phyloP scores from a whole-genome alignment of 35 echinoderm and acorn worm genomes.

The Apostichopus parvimensis region DNA sequence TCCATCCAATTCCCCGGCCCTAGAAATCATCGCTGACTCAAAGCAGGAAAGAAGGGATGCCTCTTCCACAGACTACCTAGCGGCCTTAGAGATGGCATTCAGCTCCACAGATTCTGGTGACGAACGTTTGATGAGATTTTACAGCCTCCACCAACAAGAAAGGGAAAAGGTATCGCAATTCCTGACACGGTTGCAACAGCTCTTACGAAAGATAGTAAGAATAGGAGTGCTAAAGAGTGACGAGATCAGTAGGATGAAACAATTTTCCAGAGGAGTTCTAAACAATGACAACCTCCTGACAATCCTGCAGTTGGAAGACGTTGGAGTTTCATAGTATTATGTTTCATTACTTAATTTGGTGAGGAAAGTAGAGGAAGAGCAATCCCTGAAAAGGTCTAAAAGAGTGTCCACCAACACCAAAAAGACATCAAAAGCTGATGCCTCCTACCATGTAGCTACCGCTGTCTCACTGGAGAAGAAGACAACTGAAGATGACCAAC shows the following conservation, averaged over 20 bases:
- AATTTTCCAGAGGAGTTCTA: background rate
- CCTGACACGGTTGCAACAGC: too few relatives aligned
- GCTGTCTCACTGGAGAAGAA: background rate
- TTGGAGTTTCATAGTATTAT: background rate
- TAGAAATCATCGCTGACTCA: conserved; percentile 50
- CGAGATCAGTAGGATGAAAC: too few relatives aligned
- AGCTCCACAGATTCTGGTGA: conserved; percentile 30
- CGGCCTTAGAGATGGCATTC: conserved; percentile 47
- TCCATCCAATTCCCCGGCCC: conserved; percentile 36
- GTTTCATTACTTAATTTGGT: conserved; percentile 2
- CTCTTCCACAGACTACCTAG: conserved; percentile 31
- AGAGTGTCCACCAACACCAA: background rate
- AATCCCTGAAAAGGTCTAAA: background rate
- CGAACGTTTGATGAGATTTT: background rate
- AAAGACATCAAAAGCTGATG: background rate
- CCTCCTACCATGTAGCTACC: background rate
- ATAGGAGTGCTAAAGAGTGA: too few relatives aligned
- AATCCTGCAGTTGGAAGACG: background rate
- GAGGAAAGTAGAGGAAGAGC: conserved; percentile 13
- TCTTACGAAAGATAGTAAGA: too few relatives aligned
- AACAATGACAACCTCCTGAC: conserved; percentile 15
- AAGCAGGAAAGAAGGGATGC: conserved; percentile 33
- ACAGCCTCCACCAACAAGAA: conserved; percentile 3
- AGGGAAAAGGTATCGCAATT: too few relatives aligned
- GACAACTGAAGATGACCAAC: background rate